phyloP scores from a whole-genome alignment of 2,888 invertebrate species.

The Cephalotes varians region DNA sequence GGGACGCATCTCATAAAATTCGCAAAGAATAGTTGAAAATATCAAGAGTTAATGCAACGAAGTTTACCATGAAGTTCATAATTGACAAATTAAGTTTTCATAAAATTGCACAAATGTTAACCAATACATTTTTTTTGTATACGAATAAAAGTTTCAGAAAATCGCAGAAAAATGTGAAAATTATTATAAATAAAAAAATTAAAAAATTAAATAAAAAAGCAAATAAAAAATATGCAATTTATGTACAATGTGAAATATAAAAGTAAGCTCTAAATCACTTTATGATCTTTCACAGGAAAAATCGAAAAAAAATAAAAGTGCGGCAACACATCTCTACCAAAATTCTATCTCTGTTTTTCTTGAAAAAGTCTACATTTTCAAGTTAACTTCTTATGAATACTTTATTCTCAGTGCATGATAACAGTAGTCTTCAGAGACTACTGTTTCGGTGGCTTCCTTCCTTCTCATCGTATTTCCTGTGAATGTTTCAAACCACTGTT shows the following conservation, averaged over 20 bases:
- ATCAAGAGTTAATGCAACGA: neutral
- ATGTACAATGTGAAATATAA: neutral
- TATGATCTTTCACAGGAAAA: neutral
- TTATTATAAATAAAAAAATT: neutral
- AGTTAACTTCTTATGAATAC: slow-evolving; percentile 14
- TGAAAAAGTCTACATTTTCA: neutral
- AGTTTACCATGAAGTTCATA: neutral
- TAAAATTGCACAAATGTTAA: neutral
- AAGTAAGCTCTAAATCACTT: neutral
- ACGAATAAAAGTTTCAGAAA: neutral
- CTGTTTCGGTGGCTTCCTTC: neutral
- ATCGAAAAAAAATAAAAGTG: neutral
- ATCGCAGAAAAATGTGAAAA: neutral
- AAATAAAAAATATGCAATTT: neutral
- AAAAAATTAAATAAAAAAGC: neutral
- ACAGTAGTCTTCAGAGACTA: slow-evolving; percentile 9
- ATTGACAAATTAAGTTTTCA: neutral
- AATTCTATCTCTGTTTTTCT: neutral
- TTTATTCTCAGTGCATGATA: neutral
- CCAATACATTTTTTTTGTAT: neutral
- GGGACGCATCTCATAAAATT: neutral
- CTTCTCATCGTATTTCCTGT: neutral
- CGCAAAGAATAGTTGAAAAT: neutral
- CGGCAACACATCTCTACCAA: neutral
- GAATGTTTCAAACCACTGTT: slow-evolving; percentile 41